These are phyloP conservation scores for Erebia ligea DNA, from an alignment of 2,888 invertebrate genomes.

Conservation along the genomic window DNA sequence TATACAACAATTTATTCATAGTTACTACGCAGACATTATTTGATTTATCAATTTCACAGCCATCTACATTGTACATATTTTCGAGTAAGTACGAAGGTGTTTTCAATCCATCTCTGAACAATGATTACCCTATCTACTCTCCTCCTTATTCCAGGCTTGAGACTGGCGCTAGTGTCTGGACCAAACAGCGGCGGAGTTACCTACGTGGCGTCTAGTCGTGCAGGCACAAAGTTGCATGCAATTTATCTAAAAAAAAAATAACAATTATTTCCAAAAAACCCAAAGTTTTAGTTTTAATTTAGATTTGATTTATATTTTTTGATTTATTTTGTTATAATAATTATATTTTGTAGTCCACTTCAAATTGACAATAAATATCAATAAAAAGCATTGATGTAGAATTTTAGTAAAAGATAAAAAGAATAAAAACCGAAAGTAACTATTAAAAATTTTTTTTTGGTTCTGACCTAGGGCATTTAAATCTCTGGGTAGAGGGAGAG, in stretches of 20 bases:
- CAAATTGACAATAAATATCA: too few species aligned
- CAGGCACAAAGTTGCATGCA: background rate
- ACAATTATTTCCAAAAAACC: background rate
- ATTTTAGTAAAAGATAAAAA: too few species aligned
- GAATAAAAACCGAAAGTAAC: too few species aligned
- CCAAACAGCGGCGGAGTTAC: slow-evolving; percentile 4
- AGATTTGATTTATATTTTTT: too few species aligned
- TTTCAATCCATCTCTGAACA: background rate
- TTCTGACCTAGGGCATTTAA: too few species aligned
- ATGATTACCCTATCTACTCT: too few species aligned
- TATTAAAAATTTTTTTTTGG: too few species aligned
- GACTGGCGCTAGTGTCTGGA: slow-evolving; percentile 44
- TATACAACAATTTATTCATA: background rate
- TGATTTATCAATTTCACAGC: background rate
- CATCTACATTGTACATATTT: background rate
- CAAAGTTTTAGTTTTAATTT: too few species aligned
- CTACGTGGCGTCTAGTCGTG: background rate
- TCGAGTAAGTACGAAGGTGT: background rate
- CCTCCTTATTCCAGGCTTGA: slow-evolving; percentile 45
- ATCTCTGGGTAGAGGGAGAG: too few species aligned
- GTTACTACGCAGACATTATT: background rate
- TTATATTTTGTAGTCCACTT: too few species aligned
- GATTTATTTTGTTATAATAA: too few species aligned
- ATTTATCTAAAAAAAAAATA: background rate
- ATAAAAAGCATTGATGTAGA: too few species aligned